Evolutionary conservation across 1,140 invertebrate species (phyloP), one percentile per base, ranked within the genome.

Genomic region (Drosophila arawakana): DNA sequence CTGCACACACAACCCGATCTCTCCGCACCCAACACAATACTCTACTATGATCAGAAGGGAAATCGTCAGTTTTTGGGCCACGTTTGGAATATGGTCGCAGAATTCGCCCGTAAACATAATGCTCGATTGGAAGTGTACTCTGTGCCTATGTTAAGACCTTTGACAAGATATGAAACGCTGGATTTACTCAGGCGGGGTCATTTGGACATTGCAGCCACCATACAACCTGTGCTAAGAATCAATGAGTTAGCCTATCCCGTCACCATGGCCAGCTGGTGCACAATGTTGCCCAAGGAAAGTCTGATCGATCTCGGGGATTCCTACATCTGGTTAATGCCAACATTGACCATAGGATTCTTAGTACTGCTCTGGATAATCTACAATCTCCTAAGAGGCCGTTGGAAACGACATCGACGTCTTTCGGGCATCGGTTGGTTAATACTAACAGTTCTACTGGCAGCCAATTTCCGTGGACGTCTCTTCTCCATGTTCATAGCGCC

Each of bases 21-120:
- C 9, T 88, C 83, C 0, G 83, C 80, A 13, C 83, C 83, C 5
- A 89, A 80, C 7, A 80, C 83, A 0, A 80, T 86, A 11, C 54
- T 88, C 21, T 73, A 82, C 35, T 7, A 49, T 0, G 79, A 86
- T 21, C 18, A 50, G 1, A 2, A 47, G 9, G 83, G 83, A 0
- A 47, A 73, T 9, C n/a, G 35, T 2, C 37, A 44, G 21, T 15
- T 86, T 0, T 54, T 75, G 2, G 83, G 83, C 18, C 80, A 83
- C n/a, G 44, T 83, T 4, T 86, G 83, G 83, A 66, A 82, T 30
- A 63, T 83, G n/a, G 10, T 86, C 2, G 30, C 41, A n/a, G 73
- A 62, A 2, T 86, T 58, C 11, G 50, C 70, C 0, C 55, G 44
- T 0, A 77, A 75, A 6, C 84, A 74, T 46, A 86, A 88, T 35